A percentile compares a stretch with the other conserved stretches of the same genome.
Evolutionary conservation across 2,888 invertebrate genomes (phyloP).

Genomic region (Bombyx huttoni): DNA sequence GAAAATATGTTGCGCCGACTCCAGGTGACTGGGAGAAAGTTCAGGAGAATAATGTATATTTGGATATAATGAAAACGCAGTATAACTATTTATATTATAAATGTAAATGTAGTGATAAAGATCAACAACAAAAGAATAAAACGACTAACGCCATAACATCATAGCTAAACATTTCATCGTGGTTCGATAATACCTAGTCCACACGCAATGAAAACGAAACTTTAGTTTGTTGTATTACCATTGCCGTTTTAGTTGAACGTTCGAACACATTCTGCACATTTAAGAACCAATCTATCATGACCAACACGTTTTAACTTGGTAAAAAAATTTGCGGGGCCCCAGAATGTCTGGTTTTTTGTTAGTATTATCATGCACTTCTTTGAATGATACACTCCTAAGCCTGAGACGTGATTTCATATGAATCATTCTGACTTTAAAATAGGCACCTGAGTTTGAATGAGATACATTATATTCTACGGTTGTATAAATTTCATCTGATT

Average conservation of each 20-base stretch:
- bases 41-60: too few species aligned
- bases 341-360: slow-evolving; percentile 37
- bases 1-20: too few species aligned
- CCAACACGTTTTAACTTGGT: background rate
- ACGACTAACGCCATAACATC: too few species aligned
- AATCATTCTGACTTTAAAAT: slow-evolving; percentile 23
- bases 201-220: background rate
- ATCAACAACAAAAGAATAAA: too few species aligned
- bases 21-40: too few species aligned
- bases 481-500: background rate
- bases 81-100: too few species aligned
- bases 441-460: background rate
- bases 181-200: too few species aligned
- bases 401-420: slow-evolving; percentile 26
- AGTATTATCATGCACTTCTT: slow-evolving; percentile 25
- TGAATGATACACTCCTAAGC: slow-evolving; percentile 14
- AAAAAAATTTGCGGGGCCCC: slow-evolving; percentile 24
- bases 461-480: background rate
- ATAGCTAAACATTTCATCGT: too few species aligned
- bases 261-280: background rate
- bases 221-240: background rate
- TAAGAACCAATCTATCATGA: background rate
- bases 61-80: too few species aligned
- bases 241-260: background rate
- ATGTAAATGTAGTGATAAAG: too few species aligned